phyloP scores from a whole-genome alignment of 1,140 invertebrate species.

The Patella vulgata region DNA sequence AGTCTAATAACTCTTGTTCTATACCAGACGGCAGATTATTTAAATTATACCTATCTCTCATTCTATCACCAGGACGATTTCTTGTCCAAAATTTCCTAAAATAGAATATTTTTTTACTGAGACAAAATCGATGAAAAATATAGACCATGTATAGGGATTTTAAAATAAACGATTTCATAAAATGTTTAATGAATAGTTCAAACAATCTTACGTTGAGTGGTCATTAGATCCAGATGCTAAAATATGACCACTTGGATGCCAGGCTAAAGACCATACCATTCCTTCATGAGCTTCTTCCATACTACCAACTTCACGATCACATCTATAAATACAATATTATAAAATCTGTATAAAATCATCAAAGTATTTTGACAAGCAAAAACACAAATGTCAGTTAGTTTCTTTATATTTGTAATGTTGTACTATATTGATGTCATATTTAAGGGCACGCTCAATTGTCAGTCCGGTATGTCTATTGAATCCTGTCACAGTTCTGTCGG shows the following conservation, averaged over 20 bases:
- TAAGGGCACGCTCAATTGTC: too few species aligned
- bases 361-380: background rate
- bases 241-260: conserved; percentile 99
- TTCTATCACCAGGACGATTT: conserved; percentile 96
- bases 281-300: conserved; percentile 99
- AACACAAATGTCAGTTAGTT: background rate
- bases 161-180: too few species aligned
- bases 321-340: conserved; percentile 70
- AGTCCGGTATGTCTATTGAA: too few species aligned
- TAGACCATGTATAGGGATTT: too few species aligned
- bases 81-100: conserved; percentile 96
- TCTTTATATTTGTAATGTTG: background rate
- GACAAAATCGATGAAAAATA: too few species aligned
- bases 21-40: conserved; percentile 86
- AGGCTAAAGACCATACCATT: conserved; percentile 98
- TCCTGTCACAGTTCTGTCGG: too few species aligned
- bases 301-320: conserved; percentile 96
- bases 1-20: conserved; percentile 60
- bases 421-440: too few species aligned
- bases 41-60: conserved; percentile 90
- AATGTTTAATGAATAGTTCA: too few species aligned
- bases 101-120: too few species aligned
- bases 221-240: conserved; percentile 98
- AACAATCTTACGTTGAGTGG: conserved; percentile 85
- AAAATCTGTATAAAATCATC: conserved; percentile 1